Evolutionary conservation across 2,888 invertebrate genomes (phyloP), one percentile per base, ranked within the genome.

Genomic region (Nomada fucata): DNA sequence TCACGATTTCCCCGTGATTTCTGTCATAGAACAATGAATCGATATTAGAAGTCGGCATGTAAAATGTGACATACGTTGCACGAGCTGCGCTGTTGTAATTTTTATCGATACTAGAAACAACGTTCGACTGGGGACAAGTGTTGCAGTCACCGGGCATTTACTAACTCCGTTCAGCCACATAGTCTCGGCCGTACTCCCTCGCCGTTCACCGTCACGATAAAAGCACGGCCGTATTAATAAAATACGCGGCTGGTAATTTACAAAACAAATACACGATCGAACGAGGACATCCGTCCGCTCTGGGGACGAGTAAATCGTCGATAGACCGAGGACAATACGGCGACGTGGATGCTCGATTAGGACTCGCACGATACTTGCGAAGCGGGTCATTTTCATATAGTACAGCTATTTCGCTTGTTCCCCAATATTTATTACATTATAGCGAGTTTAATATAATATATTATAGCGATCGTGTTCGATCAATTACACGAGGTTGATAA

Each of bases 261-360:
- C 55, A 61, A 53, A 77, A 79, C 65, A 67, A 77, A 77, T 70
- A 61, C 20, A 18, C 65, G 53, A 59, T 64, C 63, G 74, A 60
- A 11, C 63, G 50, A 23, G 53, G 13, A 57, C 18, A 29, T 2
- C n/a, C 15, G 20, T 47, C 23, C 42, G 75, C 20, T 18, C 52
- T 13, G 18, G 44, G 29, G 29, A 29, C 20, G 26, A 20, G 72
- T 50, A 64, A 65, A 65, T 20, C 20, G 50, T 29, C 47, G 18
- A 7, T 13, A 10, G 18, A 13, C 53, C 53, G 60, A 60, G 53
- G 23, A 29, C 76, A 61, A 52, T 60, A 36, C 18, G 55, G 67
- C 29, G 61, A 10, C 47, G 18, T 5, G 50, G 20, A 26, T 15
- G 36, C 50, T 18, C 26, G 9, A 42, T 53, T 55, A 20, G 20